A percentile compares a stretch with the other conserved stretches of the same genome.
Evolutionary conservation across 2,888 invertebrate species (phyloP).

Genomic region (Drosophila diplacantha): DNA sequence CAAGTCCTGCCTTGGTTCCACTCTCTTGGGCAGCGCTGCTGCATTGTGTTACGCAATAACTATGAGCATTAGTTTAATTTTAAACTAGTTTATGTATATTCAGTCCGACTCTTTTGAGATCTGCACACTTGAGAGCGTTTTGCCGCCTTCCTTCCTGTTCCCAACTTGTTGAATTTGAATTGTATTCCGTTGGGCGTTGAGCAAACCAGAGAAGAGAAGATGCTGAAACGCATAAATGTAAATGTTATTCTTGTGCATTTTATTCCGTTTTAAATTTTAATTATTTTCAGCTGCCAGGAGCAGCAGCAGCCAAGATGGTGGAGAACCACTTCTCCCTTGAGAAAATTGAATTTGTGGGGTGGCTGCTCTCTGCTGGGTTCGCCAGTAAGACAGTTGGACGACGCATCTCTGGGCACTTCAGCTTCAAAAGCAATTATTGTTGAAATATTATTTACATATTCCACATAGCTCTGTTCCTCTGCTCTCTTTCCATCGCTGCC

Average conservation of each 20-base stretch:
- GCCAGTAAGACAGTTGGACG: constrained; percentile 23
- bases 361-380: not conserved
- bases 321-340: constrained; percentile 30
- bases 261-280: constrained; percentile 64
- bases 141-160: constrained; percentile 22
- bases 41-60: constrained; percentile 57
- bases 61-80: constrained; percentile 65
- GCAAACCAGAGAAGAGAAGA: constrained; percentile 13
- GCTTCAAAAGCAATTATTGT: constrained; percentile 66
- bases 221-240: constrained; percentile 57
- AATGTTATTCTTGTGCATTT: constrained; percentile 67
- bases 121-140: constrained; percentile 40
- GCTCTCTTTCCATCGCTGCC: constrained; percentile 15
- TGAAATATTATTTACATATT: constrained; percentile 67
- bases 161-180: constrained; percentile 64
- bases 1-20: constrained; percentile 13
- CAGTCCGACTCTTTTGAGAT: constrained; percentile 18
- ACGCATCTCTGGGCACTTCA: constrained; percentile 47
- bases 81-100: constrained; percentile 58
- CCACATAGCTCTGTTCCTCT: constrained; percentile 5
- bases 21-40: constrained; percentile 18
- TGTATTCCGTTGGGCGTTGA: constrained; percentile 42
- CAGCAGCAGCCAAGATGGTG: constrained; percentile 12
- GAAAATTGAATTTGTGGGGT: constrained; percentile 49
- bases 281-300: constrained; percentile 56